Conservation (phyloP, 2,113 vertebrate genomes). For the Pungitius pungitius region DNA sequence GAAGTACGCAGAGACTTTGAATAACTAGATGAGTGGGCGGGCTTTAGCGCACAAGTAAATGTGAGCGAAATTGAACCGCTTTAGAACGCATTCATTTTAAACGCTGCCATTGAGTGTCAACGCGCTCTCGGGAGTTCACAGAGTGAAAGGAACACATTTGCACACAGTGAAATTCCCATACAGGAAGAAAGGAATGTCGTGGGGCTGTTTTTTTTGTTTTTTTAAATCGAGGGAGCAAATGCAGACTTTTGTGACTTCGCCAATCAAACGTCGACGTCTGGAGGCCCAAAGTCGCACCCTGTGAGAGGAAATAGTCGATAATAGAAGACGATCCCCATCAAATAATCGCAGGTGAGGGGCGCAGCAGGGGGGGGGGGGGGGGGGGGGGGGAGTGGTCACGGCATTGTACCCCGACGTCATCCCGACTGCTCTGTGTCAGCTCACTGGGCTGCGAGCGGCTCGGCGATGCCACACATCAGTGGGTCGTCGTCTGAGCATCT, state of each 20-base stretch:
- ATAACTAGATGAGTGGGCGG: background rate
- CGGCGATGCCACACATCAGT: conserved; percentile 46
- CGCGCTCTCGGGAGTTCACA: too few species aligned
- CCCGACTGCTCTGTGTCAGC: conserved; percentile 30
- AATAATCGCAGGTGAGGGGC: too few species aligned
- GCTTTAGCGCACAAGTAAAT: background rate
- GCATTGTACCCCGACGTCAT: too few species aligned
- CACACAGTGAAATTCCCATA: background rate
- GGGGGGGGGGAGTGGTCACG: too few species aligned
- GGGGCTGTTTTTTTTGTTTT: too few species aligned
- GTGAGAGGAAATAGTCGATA: background rate
- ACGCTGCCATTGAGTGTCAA: background rate
- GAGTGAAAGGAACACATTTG: background rate
- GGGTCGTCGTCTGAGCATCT: conserved; percentile 53
- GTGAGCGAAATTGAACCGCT: background rate
- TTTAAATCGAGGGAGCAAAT: too few species aligned
- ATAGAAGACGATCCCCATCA: too few species aligned
- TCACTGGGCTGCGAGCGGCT: conserved; percentile 47
- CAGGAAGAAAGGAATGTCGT: too few species aligned
- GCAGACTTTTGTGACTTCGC: background rate
- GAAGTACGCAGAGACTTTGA: background rate
- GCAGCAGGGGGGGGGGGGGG: too few species aligned
- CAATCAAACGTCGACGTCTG: background rate
- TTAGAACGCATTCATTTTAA: background rate
- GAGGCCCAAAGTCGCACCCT: background rate